Percentiles rank a stretch among this genome's conserved stretches.
These are phyloP conservation scores for Callimorpha dominula DNA, from an alignment of 2,888 invertebrate species.

Conservation along the genomic window DNA sequence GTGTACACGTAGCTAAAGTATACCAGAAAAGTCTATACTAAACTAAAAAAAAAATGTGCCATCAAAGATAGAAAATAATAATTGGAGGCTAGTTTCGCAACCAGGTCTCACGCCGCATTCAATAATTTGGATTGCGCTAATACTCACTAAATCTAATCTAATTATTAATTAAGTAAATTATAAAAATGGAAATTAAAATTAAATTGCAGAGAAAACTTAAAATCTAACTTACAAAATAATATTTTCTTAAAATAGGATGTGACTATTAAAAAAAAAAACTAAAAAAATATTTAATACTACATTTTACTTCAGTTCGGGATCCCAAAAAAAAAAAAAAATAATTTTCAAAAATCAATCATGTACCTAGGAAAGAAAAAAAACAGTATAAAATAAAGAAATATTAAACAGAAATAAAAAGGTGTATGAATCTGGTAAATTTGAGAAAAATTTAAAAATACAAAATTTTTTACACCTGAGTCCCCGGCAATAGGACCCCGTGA, in stretches of 20 bases:
- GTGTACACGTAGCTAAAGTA: too few relatives aligned
- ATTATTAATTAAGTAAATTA: constrained; percentile 8
- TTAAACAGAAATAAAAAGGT: neutral
- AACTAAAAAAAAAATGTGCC: neutral
- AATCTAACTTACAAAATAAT: constrained; percentile 39
- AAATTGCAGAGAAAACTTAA: constrained; percentile 28
- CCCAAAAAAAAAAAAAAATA: constrained; percentile 28
- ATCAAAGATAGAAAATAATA: neutral
- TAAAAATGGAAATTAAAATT: constrained; percentile 17
- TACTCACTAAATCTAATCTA: constrained; percentile 2
- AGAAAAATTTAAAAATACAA: neutral
- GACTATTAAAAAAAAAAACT: constrained; percentile 69
- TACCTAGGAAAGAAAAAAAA: constrained; percentile 69
- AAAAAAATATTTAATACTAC: constrained; percentile 53
- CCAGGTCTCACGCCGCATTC: neutral
- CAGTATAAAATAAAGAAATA: constrained; percentile 35
- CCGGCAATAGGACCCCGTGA: too few relatives aligned
- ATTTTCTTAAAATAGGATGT: constrained; percentile 68
- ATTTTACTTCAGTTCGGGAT: constrained; percentile 49
- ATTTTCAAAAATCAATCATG: constrained; percentile 80
- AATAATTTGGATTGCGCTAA: constrained; percentile 21
- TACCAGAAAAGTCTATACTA: too few relatives aligned
- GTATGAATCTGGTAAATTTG: neutral
- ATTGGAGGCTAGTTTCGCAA: neutral
- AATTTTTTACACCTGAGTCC: too few relatives aligned